A percentile compares a stretch with the other conserved stretches of the same genome.
Evolutionary conservation across 2,797 vertebrate genomes (phyloP).

Genomic region (Pyrocephalus nanus): DNA sequence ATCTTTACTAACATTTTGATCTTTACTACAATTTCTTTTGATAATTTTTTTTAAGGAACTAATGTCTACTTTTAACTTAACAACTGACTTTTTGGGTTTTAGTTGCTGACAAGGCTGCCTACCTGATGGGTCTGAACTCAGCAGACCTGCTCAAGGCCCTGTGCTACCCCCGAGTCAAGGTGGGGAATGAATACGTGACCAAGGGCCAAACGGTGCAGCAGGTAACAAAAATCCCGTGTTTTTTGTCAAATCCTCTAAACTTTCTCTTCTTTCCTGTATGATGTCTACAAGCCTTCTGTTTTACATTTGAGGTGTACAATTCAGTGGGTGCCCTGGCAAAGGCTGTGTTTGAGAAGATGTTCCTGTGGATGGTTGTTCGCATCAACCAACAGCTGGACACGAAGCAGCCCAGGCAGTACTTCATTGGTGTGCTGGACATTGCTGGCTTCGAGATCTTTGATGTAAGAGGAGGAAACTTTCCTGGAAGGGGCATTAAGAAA

Average conservation of each 20-base stretch:
- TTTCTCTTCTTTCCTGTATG: neutral
- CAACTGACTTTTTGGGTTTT: too few relatives aligned
- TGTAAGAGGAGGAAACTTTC: conserved; percentile 58
- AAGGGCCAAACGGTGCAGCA: conserved; percentile 89
- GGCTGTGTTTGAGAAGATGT: conserved; percentile 89
- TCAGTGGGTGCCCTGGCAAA: conserved; percentile 85
- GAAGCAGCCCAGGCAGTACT: conserved; percentile 86
- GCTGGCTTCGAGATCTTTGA: conserved; percentile 94
- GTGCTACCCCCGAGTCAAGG: conserved; percentile 74
- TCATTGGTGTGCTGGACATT: conserved; percentile 91
- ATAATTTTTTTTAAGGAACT: too few relatives aligned
- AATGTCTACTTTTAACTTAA: too few relatives aligned
- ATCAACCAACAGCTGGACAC: conserved; percentile 93
- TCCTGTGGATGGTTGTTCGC: conserved; percentile 91
- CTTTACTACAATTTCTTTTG: too few relatives aligned
- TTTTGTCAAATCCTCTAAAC: too few relatives aligned
- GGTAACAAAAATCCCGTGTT: conserved; percentile 56
- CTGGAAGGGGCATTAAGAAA: neutral
- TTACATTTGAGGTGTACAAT: conserved; percentile 79
- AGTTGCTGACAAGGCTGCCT: conserved; percentile 90
- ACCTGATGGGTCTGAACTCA: conserved; percentile 86
- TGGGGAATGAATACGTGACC: conserved; percentile 81
- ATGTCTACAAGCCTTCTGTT: neutral
- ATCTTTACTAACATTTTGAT: too few relatives aligned
- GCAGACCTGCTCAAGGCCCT: conserved; percentile 86